Base-by-base conservation (phyloP, 2,797 vertebrate species). In the Brachymystax lenok region DNA sequence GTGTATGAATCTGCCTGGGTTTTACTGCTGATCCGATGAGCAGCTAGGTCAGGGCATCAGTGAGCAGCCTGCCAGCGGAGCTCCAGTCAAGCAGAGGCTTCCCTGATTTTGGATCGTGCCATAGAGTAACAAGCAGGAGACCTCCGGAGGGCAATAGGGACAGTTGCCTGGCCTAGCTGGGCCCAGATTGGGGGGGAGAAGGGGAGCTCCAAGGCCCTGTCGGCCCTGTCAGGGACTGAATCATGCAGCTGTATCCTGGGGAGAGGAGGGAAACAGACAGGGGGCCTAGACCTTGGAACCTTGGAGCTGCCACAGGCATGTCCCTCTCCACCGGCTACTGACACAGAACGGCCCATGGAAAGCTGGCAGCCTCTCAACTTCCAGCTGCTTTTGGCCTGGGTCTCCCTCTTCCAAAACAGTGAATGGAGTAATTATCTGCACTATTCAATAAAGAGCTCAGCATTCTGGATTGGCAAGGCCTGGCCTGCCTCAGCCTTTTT, bases 341-440 rank as follows among this genome's bases (percentile, higher is more conserved):
- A 76, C 84, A 85, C 63, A 40, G 73, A 69, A 69, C 69, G 78
- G 69, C 33, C 66, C 46, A 13, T 64, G 71, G 73, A 84, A 80
- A 80, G 28, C 24, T 83, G 80, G 73, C 85, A 73, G 75, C 66
- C n/a, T 28, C 67, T 74, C 72, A 63, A 16, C 51, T 80, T 75
- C 71, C 78, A 76, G 70, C 33, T 51, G 68, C 46, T 70, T 69
- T 50, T 66, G 70, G 56, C 70, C 61, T 12, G 56, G 51, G 63
- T 51, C 72, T 40, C 52, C 61, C 33, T 64, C 19, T 33, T 69
- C 74, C 64, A 61, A 77, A 64, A 78, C 17, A 33, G 69, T 70
- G 70, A 84, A 77, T 75, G 69, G 24, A 79, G 61, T 74, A 77
- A 71, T 75, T 82, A 70, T 77, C 71, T 64, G 66, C 6, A 63